Evolutionary conservation across 1,140 invertebrate species (phyloP).

Genomic region (Scylla paramamosain): DNA sequence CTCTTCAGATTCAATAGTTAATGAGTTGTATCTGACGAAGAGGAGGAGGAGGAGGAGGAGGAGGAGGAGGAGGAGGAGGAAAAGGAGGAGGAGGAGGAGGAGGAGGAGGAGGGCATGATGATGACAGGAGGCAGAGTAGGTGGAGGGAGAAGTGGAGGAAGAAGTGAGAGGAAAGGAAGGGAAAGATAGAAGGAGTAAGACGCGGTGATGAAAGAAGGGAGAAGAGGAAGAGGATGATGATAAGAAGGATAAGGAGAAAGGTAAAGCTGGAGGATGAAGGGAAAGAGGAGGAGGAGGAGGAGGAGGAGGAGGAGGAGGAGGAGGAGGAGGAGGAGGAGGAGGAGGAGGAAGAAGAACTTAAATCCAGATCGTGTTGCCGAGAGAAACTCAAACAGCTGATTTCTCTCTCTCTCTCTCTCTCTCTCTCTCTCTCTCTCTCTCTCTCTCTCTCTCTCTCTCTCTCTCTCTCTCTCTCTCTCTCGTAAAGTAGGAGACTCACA

Average conservation of each 20-base stretch:
- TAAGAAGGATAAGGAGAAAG: neutral
- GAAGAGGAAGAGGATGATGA: neutral
- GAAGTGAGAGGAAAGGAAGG: neutral
- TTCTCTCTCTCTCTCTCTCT: no score
- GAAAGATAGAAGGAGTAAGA: neutral
- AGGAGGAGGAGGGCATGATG: neutral
- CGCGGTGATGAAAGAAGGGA: no score
- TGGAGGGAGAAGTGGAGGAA: neutral
- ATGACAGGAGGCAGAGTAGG: neutral
- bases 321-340: neutral
- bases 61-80: neutral
- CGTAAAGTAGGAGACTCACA: no score
- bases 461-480: no score
- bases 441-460: no score
- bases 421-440: no score
- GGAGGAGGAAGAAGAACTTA: neutral
- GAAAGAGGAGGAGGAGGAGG: neutral
- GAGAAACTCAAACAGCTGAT: no score
- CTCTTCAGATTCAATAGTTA: neutral
- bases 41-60: slow-evolving; percentile 4
- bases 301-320: neutral
- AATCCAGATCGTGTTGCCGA: no score
- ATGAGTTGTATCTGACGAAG: neutral
- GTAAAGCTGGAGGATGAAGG: neutral
- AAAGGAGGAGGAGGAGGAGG: neutral